Percentiles rank a stretch among this genome's conserved stretches.
phyloP scores from a whole-genome alignment of 2,888 invertebrate species.

The Drosophila picticornis region DNA sequence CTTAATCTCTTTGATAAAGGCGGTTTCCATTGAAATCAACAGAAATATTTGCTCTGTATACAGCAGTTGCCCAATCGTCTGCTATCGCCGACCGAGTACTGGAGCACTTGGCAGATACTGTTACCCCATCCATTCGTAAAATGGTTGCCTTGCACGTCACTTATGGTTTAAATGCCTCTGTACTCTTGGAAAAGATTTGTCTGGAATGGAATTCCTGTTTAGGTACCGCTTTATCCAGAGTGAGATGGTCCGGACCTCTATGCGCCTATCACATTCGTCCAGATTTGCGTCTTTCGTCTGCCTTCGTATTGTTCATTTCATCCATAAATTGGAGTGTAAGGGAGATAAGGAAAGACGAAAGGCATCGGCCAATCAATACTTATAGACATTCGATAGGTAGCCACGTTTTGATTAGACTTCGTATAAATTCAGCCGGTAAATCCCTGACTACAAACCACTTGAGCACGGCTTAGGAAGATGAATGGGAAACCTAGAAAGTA shows the following conservation, averaged over 20 bases:
- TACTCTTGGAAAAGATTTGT: fast-evolving
- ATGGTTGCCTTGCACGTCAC: not conserved
- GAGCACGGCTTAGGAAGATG: not conserved
- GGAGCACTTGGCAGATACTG: no score
- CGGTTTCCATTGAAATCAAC: not conserved
- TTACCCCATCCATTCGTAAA: not conserved
- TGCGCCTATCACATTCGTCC: no score
- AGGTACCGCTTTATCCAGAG: not conserved
- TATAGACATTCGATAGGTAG: not conserved
- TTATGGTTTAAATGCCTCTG: not conserved
- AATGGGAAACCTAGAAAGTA: not conserved
- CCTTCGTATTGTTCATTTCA: no score
- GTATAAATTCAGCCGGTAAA: not conserved
- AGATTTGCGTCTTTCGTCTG: no score
- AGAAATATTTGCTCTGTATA: no score
- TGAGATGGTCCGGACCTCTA: not conserved
- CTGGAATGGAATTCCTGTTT: not conserved
- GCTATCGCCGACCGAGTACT: no score
- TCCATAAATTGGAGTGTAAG: not conserved
- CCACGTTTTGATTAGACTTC: not conserved
- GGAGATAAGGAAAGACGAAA: not conserved
- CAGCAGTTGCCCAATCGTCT: no score
- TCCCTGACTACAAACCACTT: not conserved
- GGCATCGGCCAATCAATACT: not conserved
- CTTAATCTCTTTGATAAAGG: not conserved